Conservation (phyloP, 2,888 invertebrate species). For the Chironomus riparius region DNA sequence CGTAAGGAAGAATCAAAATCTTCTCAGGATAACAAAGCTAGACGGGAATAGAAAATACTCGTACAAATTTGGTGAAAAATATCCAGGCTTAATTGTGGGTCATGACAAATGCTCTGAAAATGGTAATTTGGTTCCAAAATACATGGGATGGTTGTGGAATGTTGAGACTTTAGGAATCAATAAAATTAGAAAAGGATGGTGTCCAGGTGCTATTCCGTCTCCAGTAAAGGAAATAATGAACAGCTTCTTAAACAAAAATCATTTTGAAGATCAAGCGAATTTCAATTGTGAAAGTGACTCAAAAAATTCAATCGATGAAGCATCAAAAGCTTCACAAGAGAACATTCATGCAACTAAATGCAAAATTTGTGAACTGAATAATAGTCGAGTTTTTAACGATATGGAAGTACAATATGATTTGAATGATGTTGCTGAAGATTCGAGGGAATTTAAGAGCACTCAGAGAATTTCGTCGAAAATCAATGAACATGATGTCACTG, state of each 20-base stretch:
- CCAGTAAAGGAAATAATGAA: constrained; percentile 39
- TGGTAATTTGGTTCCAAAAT: constrained; percentile 45
- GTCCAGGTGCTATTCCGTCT: constrained; percentile 38
- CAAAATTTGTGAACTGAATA: too few relatives aligned
- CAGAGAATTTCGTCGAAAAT: too few relatives aligned
- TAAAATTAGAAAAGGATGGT: constrained; percentile 34
- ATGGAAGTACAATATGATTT: not conserved
- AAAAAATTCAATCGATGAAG: not conserved
- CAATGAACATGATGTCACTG: too few relatives aligned
- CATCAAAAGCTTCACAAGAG: not conserved
- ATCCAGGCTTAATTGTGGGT: constrained; percentile 45
- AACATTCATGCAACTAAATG: too few relatives aligned
- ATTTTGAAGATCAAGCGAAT: not conserved
- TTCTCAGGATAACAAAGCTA: not conserved
- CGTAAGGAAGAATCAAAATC: not conserved
- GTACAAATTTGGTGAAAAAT: constrained; percentile 32
- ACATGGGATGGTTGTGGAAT: constrained; percentile 64
- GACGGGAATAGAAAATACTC: not conserved
- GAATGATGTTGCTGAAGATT: not conserved
- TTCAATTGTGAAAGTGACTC: not conserved
- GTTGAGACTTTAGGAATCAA: constrained; percentile 31
- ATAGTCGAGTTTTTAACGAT: not conserved
- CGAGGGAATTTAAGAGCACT: not conserved
- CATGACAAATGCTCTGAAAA: constrained; percentile 49
- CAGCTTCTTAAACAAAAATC: not conserved